Base-by-base conservation (phyloP, 2,888 invertebrate genomes). In the Macaria liturata region DNA sequence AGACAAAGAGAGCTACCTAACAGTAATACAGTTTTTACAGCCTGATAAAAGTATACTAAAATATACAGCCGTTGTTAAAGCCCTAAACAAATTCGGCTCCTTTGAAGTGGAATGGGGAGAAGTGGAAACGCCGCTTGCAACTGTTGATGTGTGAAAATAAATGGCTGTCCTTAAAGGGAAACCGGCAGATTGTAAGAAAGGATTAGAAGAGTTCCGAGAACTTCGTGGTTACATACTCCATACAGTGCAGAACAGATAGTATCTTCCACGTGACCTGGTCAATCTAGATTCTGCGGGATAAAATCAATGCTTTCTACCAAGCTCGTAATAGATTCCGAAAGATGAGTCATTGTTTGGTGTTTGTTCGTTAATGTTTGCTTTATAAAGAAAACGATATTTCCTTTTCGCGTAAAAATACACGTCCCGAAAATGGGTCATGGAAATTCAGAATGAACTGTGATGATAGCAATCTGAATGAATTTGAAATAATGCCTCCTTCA, bases 141-240 rank as follows among this genome's bases (percentile, higher is more conserved):
- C 6, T 42, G 34, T n/a, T 48, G 57, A 54, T 57, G 57, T 32
- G 53, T 60, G 46, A 53, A 44, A 52, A 59, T 58, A 61, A 46
- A 46, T 44, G n/a, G 40, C 57, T 31, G 52, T 61, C 66, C 62
- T 61, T 64, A 61, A 59, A 65, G 56, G 55, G 63, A 46, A 54
- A 61, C 66, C 64, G 68, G 62, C 53, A 66, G 66, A 67, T 66
- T 52, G 47, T 52, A 54, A 45, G 57, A 62, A 61, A 62, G 64
- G 66, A 68, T 68, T 65, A 64, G 52, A 42, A n/a, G 34, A 46
- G 61, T 68, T 58, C 62, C 40, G 53, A 52, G 65, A 67, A 67
- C 47, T 62, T 50, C 31, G 61, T 59, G 39, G 54, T 54, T 59
- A 54, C 56, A 52, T 58, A 62, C 52, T 61, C 45, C 55, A 51